phyloP scores from a whole-genome alignment of 2,113 vertebrate genomes.

The Phalacrocorax pelagicus region DNA sequence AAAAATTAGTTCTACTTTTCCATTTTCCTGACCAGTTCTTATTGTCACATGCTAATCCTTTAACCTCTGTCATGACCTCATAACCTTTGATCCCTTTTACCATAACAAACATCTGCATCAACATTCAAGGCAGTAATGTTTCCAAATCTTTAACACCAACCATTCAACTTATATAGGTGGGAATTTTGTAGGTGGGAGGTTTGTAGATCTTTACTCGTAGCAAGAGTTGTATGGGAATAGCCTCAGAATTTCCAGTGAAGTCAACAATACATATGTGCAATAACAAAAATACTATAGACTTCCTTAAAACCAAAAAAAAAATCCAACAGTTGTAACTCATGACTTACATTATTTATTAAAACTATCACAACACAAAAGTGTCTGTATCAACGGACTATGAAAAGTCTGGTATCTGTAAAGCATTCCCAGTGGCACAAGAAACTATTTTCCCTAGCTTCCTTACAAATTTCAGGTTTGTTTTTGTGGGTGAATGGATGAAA shows the following conservation, averaged over 20 bases:
- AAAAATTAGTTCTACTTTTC: constrained; percentile 82
- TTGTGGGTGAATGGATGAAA: not conserved
- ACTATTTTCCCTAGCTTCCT: not conserved
- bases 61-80: constrained; percentile 82
- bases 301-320: not conserved
- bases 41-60: constrained; percentile 81
- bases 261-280: not conserved
- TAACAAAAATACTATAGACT: not conserved
- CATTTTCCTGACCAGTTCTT: constrained; percentile 78
- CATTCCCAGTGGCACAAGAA: not conserved
- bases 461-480: not conserved
- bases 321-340: not conserved
- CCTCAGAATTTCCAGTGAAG: constrained; percentile 11
- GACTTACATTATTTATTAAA: not conserved
- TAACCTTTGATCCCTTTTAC: constrained; percentile 84
- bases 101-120: constrained; percentile 81
- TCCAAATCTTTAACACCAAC: constrained; percentile 52
- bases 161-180: constrained; percentile 48
- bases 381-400: not conserved
- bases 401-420: not conserved
- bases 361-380: not conserved
- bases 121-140: constrained; percentile 70
- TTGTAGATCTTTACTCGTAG: constrained; percentile 37
- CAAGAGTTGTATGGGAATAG: not conserved
- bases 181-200: constrained; percentile 61